phyloP scores from a whole-genome alignment of 2,888 invertebrate genomes.

The Selenia dentaria region DNA sequence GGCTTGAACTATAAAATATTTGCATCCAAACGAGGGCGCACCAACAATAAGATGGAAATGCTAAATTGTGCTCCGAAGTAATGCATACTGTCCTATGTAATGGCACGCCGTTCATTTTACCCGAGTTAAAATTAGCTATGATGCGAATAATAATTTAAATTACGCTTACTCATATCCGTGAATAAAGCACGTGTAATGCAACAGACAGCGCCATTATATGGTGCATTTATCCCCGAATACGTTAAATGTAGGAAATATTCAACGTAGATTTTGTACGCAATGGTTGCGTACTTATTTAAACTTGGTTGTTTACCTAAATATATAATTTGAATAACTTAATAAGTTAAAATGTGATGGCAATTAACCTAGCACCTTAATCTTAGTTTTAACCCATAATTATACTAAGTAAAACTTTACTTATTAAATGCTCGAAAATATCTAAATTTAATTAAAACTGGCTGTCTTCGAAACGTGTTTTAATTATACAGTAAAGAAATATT shows the following conservation, averaged over 20 bases:
- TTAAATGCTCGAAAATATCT: no score
- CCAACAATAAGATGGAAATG: constrained; percentile 77
- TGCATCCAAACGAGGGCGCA: constrained; percentile 74
- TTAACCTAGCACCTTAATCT: no score
- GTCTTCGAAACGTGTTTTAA: no score
- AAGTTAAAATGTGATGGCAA: no score
- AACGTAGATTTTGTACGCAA: constrained; percentile 16
- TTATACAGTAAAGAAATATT: no score
- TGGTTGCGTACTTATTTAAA: no score
- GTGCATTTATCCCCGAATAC: constrained; percentile 21
- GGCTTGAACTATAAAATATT: constrained; percentile 76
- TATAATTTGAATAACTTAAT: no score
- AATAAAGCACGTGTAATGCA: constrained; percentile 15
- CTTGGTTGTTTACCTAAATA: no score
- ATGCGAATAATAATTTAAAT: constrained; percentile 27
- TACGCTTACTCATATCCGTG: constrained; percentile 8
- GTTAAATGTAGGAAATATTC: constrained; percentile 9
- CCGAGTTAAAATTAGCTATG: constrained; percentile 41
- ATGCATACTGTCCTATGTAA: constrained; percentile 60
- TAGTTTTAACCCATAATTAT: no score
- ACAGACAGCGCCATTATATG: constrained; percentile 16
- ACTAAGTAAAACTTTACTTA: no score
- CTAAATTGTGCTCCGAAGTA: constrained; percentile 57
- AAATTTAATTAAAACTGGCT: no score
- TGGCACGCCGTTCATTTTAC: constrained; percentile 47